Evolutionary conservation across 2,113 vertebrate genomes (phyloP).

Genomic region (Eublepharis macularius): DNA sequence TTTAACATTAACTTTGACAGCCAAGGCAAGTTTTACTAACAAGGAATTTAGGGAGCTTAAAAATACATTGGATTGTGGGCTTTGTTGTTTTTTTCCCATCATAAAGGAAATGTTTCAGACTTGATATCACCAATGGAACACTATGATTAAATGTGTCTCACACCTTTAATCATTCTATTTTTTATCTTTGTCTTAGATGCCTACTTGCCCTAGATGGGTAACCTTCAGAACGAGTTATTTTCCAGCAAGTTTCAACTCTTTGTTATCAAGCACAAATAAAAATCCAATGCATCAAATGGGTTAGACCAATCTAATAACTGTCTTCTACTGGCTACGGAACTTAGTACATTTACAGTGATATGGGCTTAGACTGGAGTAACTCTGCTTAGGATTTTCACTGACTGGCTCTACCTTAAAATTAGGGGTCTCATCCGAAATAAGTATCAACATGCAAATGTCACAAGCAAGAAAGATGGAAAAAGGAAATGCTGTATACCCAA

Average conservation of each 20-base stretch:
- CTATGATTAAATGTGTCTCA: neutral
- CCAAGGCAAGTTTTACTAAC: conserved; percentile 31
- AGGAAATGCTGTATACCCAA: neutral
- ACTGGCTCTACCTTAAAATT: neutral
- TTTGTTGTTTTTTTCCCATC: conserved; percentile 42
- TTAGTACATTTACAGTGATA: too few relatives aligned
- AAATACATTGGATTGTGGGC: conserved; percentile 39
- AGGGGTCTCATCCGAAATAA: conserved; percentile 12
- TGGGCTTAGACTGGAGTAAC: too few relatives aligned
- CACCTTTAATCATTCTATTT: conserved; percentile 41
- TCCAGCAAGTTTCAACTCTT: too few relatives aligned
- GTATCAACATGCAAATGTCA: conserved; percentile 11
- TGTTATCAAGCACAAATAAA: neutral
- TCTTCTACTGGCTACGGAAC: neutral
- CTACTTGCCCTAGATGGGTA: conserved; percentile 35
- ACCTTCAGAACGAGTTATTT: neutral
- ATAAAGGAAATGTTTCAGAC: conserved; percentile 51
- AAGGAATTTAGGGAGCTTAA: conserved; percentile 44
- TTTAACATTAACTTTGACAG: conserved; percentile 37
- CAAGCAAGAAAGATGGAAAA: neutral
- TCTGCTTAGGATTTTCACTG: too few relatives aligned
- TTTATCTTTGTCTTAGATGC: conserved; percentile 37
- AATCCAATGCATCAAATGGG: neutral
- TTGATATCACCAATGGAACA: conserved; percentile 51
- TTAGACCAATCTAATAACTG: neutral